These are phyloP conservation scores for Julus scandinavius DNA, from an alignment of 2,888 invertebrate genomes.

Conservation along the genomic window DNA sequence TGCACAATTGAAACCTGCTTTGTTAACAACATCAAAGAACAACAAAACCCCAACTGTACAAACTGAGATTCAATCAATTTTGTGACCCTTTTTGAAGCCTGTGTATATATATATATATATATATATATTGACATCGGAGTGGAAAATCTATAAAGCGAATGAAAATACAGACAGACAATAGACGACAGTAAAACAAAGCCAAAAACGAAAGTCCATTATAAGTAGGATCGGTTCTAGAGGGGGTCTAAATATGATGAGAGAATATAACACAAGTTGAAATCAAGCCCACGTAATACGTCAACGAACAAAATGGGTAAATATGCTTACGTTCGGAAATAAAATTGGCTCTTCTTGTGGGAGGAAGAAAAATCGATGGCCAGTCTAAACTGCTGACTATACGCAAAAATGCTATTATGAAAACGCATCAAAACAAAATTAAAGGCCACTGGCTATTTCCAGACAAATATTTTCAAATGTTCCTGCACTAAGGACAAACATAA, in stretches of 20 bases:
- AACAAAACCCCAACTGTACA: slow-evolving; percentile 27
- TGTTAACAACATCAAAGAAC: not conserved
- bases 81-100: not conserved
- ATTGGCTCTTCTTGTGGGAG: not conserved
- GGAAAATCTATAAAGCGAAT: slow-evolving; percentile 9
- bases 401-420: slow-evolving; percentile 12
- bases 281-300: not conserved
- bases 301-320: slow-evolving; percentile 4
- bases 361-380: slow-evolving; percentile 18
- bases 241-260: not conserved
- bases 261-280: slow-evolving; percentile 14
- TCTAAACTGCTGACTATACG: not conserved
- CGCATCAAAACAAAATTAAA: not conserved
- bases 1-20: not conserved
- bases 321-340: slow-evolving; percentile 15
- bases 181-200: slow-evolving; percentile 19
- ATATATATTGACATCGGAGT: not conserved
- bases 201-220: slow-evolving; percentile 14
- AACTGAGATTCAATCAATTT: slow-evolving; percentile 38
- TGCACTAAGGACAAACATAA: too few species aligned
- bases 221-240: not conserved
- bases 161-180: not conserved
- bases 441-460: not conserved
- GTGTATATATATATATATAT: not conserved
- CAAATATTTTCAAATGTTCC: not conserved